Evolutionary conservation across 2,797 vertebrate species (phyloP).

Genomic region (Otus scops): DNA sequence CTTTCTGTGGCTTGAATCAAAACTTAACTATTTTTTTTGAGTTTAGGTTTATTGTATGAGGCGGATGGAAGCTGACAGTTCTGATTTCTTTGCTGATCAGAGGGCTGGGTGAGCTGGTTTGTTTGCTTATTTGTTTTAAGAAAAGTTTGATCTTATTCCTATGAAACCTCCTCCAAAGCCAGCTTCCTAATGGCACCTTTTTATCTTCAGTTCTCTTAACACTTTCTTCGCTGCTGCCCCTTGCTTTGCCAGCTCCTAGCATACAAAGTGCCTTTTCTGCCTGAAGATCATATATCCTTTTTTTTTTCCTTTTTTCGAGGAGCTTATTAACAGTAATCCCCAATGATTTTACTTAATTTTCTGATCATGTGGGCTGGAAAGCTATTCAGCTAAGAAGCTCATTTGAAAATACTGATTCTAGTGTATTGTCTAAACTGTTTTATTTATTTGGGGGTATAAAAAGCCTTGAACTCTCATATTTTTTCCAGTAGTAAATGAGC

Average conservation of each 20-base stretch:
- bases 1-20: slow-evolving; percentile 20
- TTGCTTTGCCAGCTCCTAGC: background rate
- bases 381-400: background rate
- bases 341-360: slow-evolving; percentile 13
- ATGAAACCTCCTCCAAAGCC: background rate
- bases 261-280: background rate
- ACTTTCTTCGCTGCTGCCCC: background rate
- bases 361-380: background rate
- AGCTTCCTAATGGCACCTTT: background rate
- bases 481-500: background rate
- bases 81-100: slow-evolving; percentile 43
- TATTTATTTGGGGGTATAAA: background rate
- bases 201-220: background rate
- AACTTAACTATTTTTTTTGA: slow-evolving; percentile 8
- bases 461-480: background rate
- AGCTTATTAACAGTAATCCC: background rate
- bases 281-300: background rate
- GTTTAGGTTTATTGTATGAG: background rate
- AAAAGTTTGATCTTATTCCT: background rate
- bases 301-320: background rate
- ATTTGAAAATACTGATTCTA: background rate
- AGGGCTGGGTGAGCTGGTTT: background rate
- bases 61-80: slow-evolving; percentile 12
- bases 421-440: background rate
- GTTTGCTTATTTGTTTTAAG: slow-evolving; percentile 21